Percentiles rank a stretch among this genome's conserved stretches.
Conservation (phyloP, 2,888 invertebrate species). For the Agrochola macilenta region DNA sequence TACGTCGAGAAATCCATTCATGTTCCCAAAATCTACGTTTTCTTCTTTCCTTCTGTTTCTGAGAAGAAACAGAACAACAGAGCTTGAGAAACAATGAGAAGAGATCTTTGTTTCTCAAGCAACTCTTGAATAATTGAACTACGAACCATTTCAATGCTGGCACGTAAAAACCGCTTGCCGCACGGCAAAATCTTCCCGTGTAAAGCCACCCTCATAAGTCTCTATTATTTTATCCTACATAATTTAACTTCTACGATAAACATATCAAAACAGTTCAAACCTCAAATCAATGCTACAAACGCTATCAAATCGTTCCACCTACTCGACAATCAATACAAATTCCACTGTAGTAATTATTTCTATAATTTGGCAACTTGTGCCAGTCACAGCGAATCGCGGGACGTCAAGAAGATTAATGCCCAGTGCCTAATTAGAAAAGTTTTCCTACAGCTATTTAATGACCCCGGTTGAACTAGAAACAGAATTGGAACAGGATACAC, state of each 20-base stretch:
- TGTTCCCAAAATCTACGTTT: no score
- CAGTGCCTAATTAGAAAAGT: conserved; percentile 87
- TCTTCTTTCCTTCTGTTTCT: no score
- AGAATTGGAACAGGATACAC: conserved; percentile 65
- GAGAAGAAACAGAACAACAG: no score
- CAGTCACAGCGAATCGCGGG: conserved; percentile 81
- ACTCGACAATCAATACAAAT: conserved; percentile 62
- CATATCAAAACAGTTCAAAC: conserved; percentile 3
- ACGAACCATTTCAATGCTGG: no score
- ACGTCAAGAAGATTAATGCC: conserved; percentile 86
- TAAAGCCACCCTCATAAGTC: no score
- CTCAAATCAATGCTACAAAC: conserved; percentile 15
- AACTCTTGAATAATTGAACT: no score
- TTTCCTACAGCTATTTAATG: conserved; percentile 83
- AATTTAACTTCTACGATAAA: neutral
- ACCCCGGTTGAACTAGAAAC: conserved; percentile 72
- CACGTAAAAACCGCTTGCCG: no score
- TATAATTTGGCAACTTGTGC: conserved; percentile 82
- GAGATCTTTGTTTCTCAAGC: no score
- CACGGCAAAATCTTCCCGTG: no score
- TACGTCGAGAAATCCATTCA: no score
- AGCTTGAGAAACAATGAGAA: no score
- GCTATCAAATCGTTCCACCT: conserved; percentile 20
- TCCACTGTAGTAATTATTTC: conserved; percentile 75
- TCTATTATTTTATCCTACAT: neutral